Conservation (phyloP, 2,797 vertebrate species). For the Falco biarmicus region DNA sequence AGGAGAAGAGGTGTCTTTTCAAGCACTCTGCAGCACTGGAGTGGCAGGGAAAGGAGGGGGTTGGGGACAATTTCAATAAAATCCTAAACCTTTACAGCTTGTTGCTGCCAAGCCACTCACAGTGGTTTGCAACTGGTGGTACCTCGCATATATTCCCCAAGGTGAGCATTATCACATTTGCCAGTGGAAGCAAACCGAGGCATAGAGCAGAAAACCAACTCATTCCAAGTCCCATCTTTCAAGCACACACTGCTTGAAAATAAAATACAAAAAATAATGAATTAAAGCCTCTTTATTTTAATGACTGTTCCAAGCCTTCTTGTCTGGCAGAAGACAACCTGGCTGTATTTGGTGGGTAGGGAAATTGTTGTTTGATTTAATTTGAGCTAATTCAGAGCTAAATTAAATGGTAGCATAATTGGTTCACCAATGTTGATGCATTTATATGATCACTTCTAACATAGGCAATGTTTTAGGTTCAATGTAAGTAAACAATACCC, state of each 20-base stretch:
- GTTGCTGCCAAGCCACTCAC: background rate
- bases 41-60: background rate
- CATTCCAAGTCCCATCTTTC: background rate
- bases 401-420: constrained; percentile 37
- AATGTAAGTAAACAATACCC: constrained; percentile 2
- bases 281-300: background rate
- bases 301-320: background rate
- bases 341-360: background rate
- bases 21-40: background rate
- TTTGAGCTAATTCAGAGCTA: constrained; percentile 14
- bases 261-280: background rate
- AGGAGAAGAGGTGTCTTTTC: background rate
- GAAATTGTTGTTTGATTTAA: background rate
- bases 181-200: background rate
- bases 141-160: background rate
- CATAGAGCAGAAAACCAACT: background rate
- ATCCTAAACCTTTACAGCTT: background rate
- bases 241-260: background rate
- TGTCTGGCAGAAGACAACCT: background rate
- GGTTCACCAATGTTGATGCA: background rate
- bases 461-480: background rate
- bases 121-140: background rate
- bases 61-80: background rate
- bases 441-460: background rate
- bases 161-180: background rate